Percentiles rank a stretch among this genome's conserved stretches.
Evolutionary conservation across 2,797 vertebrate species (phyloP).

Genomic region (Valencia hispanica): DNA sequence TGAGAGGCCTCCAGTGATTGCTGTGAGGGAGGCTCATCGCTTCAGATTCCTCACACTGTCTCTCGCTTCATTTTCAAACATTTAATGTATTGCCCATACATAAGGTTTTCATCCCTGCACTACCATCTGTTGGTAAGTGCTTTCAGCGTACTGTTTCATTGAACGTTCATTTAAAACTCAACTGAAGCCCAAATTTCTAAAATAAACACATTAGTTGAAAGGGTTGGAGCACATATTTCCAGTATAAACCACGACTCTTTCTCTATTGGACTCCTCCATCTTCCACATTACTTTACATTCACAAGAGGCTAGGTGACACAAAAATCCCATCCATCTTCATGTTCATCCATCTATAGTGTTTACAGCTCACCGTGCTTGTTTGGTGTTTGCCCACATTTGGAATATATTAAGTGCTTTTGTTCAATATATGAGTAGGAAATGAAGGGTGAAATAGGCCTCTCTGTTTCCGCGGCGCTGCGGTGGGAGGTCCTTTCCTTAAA

Average conservation of each 20-base stretch:
- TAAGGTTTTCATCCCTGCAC: not conserved
- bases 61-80: not conserved
- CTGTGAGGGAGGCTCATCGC: not conserved
- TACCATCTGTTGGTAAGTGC: not conserved
- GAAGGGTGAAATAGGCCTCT: conserved; percentile 86
- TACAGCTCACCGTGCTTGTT: conserved; percentile 3
- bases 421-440: conserved; percentile 83
- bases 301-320: conserved; percentile 16
- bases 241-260: not conserved
- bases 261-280: not conserved
- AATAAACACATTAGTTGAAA: not conserved
- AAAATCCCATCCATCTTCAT: conserved; percentile 10
- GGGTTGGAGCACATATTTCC: not conserved
- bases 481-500: conserved; percentile 74
- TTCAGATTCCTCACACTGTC: not conserved
- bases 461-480: conserved; percentile 79
- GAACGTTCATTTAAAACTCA: not conserved
- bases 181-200: no score
- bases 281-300: not conserved
- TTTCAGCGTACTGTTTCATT: not conserved
- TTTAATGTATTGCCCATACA: not conserved
- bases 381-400: conserved; percentile 30
- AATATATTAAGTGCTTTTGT: conserved; percentile 65
- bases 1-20: not conserved
- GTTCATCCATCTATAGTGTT: conserved; percentile 7